Percentiles rank a stretch among this genome's conserved stretches.
phyloP scores from a whole-genome alignment of 2,888 invertebrate genomes.

The Drosophila prolongata region DNA sequence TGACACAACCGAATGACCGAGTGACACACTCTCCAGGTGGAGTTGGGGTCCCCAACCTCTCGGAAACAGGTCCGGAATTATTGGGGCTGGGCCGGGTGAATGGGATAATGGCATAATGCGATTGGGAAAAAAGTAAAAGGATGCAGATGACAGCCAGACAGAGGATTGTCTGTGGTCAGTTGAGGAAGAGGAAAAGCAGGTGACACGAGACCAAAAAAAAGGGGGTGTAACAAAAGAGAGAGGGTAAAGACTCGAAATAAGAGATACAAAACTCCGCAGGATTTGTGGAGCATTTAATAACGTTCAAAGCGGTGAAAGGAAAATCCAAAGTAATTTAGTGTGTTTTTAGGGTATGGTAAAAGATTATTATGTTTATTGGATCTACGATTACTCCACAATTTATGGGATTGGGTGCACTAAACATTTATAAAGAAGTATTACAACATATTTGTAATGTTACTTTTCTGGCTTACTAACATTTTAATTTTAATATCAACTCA shows the following conservation, averaged over 20 bases:
- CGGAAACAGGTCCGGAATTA: constrained; percentile 28
- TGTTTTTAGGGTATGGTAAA: not conserved
- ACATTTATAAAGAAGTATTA: no score
- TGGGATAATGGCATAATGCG: constrained; percentile 22
- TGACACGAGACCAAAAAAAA: not conserved
- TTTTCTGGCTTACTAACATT: no score
- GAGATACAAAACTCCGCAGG: constrained; percentile 1
- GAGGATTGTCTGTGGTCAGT: constrained; percentile 33
- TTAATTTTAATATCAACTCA: no score
- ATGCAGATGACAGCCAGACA: constrained; percentile 18
- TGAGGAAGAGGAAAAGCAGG: constrained; percentile 13
- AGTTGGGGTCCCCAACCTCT: constrained; percentile 12
- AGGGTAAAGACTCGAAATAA: not conserved
- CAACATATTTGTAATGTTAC: no score
- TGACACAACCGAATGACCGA: constrained; percentile 71
- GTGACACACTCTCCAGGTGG: constrained; percentile 62
- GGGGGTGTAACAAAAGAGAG: not conserved
- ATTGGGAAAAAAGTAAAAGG: constrained; percentile 39
- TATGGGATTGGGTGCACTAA: not conserved
- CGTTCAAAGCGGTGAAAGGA: constrained; percentile 1
- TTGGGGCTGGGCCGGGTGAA: constrained; percentile 27
- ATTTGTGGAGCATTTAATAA: constrained; percentile 3
- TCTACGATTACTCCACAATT: not conserved
- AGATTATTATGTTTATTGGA: not conserved
- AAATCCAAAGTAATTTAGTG: not conserved